Evolutionary conservation across 2,888 invertebrate species (phyloP).

Genomic region (Chaitophorus viminalis): DNA sequence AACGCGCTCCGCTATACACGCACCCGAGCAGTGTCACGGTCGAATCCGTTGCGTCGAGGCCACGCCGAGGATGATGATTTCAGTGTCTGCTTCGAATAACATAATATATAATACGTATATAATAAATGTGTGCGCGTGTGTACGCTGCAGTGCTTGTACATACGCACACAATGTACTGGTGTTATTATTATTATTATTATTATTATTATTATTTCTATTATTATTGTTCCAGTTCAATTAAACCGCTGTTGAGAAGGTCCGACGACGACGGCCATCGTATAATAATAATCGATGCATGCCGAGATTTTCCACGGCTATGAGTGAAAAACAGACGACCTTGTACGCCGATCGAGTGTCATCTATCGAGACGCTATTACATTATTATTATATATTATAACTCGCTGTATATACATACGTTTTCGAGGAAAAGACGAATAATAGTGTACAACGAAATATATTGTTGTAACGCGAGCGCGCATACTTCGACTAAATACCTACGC

Average conservation of each 20-base stretch:
- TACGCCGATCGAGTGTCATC: background rate
- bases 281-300: constrained; percentile 33
- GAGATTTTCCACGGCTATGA: constrained; percentile 59
- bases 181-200: constrained; percentile 20
- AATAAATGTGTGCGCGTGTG: background rate
- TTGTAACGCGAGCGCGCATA: too few species aligned
- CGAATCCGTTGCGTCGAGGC: constrained; percentile 58
- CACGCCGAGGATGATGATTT: constrained; percentile 46
- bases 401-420: too few species aligned
- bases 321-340: constrained; percentile 43
- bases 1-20: constrained; percentile 51
- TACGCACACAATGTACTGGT: background rate
- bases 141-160: too few species aligned
- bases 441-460: too few species aligned
- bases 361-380: background rate
- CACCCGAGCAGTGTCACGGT: constrained; percentile 59
- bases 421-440: too few species aligned
- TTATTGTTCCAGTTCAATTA: constrained; percentile 62
- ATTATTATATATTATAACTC: too few species aligned
- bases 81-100: constrained; percentile 24
- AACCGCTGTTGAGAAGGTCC: constrained; percentile 60
- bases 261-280: background rate
- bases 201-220: constrained; percentile 27
- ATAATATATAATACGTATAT: constrained; percentile 19
- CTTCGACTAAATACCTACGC: too few species aligned